Conservation (phyloP, 2,797 vertebrate genomes). For the Limosa lapponica region DNA sequence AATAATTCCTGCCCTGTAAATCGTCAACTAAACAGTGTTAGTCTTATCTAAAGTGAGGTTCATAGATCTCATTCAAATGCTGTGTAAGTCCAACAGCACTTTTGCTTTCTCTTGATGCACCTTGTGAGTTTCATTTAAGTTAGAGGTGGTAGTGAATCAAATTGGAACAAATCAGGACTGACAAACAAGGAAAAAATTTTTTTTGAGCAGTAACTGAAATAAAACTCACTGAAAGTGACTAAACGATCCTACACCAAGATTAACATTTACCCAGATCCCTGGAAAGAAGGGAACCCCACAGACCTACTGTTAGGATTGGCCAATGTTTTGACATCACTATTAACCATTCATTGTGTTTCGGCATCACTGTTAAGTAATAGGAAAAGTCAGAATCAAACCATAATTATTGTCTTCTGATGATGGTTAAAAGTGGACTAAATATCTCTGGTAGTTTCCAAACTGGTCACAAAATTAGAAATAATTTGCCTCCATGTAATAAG, state of each 20-base stretch:
- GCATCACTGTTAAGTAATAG: neutral
- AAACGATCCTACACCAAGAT: neutral
- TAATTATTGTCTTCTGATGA: neutral
- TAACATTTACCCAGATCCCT: neutral
- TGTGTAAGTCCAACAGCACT: fast-evolving
- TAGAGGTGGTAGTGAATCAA: neutral
- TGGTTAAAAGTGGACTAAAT: neutral
- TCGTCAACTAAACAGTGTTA: neutral
- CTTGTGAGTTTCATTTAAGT: neutral
- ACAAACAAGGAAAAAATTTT: neutral
- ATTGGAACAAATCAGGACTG: neutral
- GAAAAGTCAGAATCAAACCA: neutral
- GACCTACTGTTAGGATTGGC: neutral
- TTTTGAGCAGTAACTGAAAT: neutral
- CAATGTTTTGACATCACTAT: neutral
- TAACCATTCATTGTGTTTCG: neutral
- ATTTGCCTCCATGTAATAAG: neutral
- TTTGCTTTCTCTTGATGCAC: neutral
- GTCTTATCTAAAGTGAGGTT: neutral
- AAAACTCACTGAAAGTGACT: neutral
- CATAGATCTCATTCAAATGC: neutral
- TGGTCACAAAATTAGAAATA: neutral
- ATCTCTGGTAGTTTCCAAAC: neutral
- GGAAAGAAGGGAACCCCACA: neutral
- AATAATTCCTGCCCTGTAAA: neutral